Base-by-base conservation (phyloP, 2,888 invertebrate genomes). In the Habroteleia sp. region DNA sequence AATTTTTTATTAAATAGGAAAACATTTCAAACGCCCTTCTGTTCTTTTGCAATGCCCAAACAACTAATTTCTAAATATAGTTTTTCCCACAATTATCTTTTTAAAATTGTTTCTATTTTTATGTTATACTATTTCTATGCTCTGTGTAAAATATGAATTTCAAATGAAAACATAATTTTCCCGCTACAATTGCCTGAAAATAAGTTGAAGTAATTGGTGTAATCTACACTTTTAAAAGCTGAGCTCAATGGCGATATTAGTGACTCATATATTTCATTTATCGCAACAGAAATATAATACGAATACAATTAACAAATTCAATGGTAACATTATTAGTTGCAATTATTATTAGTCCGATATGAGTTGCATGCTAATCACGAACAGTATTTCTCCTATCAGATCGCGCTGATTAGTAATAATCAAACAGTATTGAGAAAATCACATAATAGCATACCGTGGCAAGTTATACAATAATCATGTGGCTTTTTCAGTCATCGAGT, bases 401-500 rank as follows among this genome's bases (percentile, higher is more conserved):
- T 74, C 29, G 2, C 7, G 16, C 10, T 29, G 60, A 68, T 74
- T 66, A 58, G 50, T 25, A 52, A 50, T 68, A 74, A 41, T 54
- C 62, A 37, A 46, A 62, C 56, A 42, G 68, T 68, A 74, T 56
- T 74, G 50, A 68, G 63, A 74, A 63, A 74, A 63, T 68, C 58
- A 56, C 68, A 68, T 74, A 65, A 65, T 63, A 56, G 37, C 16
- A 25, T 10, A 29, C 7, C 37, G 48, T 16, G 50, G 44, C 35
- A 35, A 50, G 74, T 74, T 74, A 68, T 74, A 74, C 74, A 68
- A 74, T 74, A 56, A 74, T 63, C 62, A 56, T 56, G 44, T 37
- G 46, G 66, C 41, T 41, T 60, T 72, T 73, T 42, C 33, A 68
- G 39, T 48, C 39, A 35, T 33, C 65, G 58, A 74, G 42, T 74